Evolutionary conservation across 2,797 vertebrate species (phyloP), one percentile per base, ranked within the genome.

Genomic region (Enteromius radiatus): DNA sequence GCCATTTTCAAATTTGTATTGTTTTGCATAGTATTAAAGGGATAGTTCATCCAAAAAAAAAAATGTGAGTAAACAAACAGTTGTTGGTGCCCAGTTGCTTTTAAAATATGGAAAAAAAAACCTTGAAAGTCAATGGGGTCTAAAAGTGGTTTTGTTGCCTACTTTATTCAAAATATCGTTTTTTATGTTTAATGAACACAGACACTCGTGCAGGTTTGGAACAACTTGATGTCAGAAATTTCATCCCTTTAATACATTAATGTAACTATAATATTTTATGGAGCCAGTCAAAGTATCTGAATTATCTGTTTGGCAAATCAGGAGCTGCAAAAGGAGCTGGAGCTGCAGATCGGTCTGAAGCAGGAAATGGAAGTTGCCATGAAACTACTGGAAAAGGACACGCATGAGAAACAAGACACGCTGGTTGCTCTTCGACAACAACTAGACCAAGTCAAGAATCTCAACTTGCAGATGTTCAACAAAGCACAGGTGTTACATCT

Each of bases 361-460:
- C 96, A 97, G 31, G 98, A 99, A 93, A 99, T 99, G 95, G 98
- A 99, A 91, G 96, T 98, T 86, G 97, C 98, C 85, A 99, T 99
- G 98, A 98, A 97, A 88, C 92, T 99, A 41, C 91, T 99, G 81
- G 98, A 99, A 91, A 99, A 99, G 90, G 98, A 99, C 91, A 97
- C 96, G 0, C 96, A 98, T 0, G 97, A 99, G 89, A 99, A 99
- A 78, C 97, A 99, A 86, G 98, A 99, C 92, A 95, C 97, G 0
- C 92, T 99, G 14, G 96, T 93, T 0, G 96, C 97, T 0, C 94
- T 99, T 76, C 93, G 97, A 8, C 96, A 97, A 36, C 98, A 99
- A 86, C 92, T 99, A 8, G 98, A 99, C 88, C 97, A 99, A 87
- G 97, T 99, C 88, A 99, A 99, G 92, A 94, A 94, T 0, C 97